Conservation (phyloP, 2,797 vertebrate genomes). For the Nannoperca australis region DNA sequence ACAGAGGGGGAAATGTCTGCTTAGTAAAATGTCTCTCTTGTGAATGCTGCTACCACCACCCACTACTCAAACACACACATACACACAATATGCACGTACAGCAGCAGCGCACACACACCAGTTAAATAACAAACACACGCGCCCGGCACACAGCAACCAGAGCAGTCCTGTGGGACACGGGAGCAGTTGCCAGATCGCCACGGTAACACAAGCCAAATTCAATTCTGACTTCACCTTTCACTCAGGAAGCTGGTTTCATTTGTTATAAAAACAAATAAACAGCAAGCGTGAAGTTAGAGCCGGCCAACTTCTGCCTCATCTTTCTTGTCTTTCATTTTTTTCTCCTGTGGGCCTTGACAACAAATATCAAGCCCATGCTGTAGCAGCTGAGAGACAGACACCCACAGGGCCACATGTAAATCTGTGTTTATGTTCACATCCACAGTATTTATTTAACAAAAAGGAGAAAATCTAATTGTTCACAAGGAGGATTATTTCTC, state of each 20-base stretch:
- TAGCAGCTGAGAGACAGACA: constrained; percentile 50
- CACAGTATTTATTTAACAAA: constrained; percentile 84
- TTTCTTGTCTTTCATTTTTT: constrained; percentile 23
- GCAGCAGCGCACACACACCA: constrained; percentile 49
- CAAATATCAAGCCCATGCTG: constrained; percentile 67
- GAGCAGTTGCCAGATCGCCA: constrained; percentile 84
- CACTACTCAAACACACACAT: constrained; percentile 66
- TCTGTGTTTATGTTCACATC: constrained; percentile 80
- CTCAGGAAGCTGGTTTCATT: constrained; percentile 75
- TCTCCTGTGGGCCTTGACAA: constrained; percentile 53
- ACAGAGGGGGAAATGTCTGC: constrained; percentile 89
- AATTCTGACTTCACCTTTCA: constrained; percentile 86
- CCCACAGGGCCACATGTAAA: constrained; percentile 71
- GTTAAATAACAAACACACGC: constrained; percentile 80
- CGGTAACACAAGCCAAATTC: constrained; percentile 84
- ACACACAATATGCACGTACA: constrained; percentile 24
- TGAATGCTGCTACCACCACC: constrained; percentile 79
- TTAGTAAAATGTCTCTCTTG: constrained; percentile 87
- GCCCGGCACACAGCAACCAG: constrained; percentile 79
- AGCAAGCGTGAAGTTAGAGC: constrained; percentile 69
- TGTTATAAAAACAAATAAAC: constrained; percentile 85
- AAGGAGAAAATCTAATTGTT: constrained; percentile 82
- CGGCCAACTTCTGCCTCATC: constrained; percentile 65
- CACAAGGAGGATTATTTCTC: constrained; percentile 74
- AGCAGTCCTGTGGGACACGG: constrained; percentile 79